phyloP scores from a whole-genome alignment of 2,113 vertebrate species.

The Prunella himalayana region DNA sequence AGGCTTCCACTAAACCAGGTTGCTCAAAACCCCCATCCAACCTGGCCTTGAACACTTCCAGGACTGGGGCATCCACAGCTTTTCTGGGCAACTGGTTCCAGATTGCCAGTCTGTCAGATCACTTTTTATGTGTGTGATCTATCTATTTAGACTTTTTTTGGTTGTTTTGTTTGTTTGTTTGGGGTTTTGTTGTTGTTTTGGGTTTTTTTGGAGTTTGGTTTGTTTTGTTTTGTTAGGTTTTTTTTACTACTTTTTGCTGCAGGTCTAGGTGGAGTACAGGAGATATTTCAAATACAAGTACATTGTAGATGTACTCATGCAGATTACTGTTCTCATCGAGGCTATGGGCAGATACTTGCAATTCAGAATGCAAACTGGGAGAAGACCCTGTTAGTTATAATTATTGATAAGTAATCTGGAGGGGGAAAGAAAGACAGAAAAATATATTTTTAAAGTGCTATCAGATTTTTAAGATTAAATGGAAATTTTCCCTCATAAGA shows the following conservation, averaged over 20 bases:
- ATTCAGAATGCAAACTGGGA: background rate
- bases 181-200: too few relatives aligned
- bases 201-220: too few relatives aligned
- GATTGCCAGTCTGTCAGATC: background rate
- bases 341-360: background rate
- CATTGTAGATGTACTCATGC: background rate
- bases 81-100: background rate
- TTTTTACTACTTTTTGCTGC: background rate
- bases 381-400: background rate
- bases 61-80: background rate
- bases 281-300: background rate
- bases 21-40: background rate
- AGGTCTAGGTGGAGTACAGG: background rate
- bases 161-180: too few relatives aligned
- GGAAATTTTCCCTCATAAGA: background rate
- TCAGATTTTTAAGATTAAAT: background rate
- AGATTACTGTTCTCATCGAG: background rate
- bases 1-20: background rate
- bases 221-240: too few relatives aligned
- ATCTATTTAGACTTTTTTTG: background rate
- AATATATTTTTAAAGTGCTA: background rate
- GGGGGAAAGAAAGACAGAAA: background rate
- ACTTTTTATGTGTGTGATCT: background rate
- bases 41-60: background rate
- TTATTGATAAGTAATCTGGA: background rate